These are phyloP conservation scores for Lasioglossum calceatum DNA, from an alignment of 2,888 invertebrate species.

Conservation along the genomic window DNA sequence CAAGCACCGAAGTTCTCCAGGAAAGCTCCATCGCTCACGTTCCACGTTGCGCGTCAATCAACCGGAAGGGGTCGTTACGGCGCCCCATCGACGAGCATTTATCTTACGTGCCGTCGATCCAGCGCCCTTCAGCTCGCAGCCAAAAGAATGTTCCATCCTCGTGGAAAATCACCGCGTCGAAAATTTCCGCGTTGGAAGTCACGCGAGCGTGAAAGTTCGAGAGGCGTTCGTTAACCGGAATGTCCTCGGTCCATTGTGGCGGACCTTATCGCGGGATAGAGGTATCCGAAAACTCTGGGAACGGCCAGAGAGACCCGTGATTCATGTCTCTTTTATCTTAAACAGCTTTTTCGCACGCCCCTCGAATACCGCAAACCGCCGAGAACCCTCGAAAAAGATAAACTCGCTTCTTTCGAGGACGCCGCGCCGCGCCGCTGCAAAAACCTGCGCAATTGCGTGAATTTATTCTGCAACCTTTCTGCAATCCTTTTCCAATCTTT, in stretches of 20 bases:
- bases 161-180: slow-evolving; percentile 30
- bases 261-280: slow-evolving; percentile 11
- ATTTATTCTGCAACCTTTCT: neutral
- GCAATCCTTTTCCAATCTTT: neutral
- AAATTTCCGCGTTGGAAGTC: slow-evolving; percentile 16
- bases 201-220: slow-evolving; percentile 28
- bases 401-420: neutral
- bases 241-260: slow-evolving; percentile 27
- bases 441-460: neutral
- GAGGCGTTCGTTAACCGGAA: slow-evolving; percentile 21
- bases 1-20: neutral
- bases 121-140: neutral
- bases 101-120: slow-evolving; percentile 23
- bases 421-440: neutral
- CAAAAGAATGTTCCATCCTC: neutral
- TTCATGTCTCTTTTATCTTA: slow-evolving; percentile 16
- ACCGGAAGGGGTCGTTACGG: slow-evolving; percentile 18
- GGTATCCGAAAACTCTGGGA: neutral
- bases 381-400: slow-evolving; percentile 11
- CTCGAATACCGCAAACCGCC: neutral
- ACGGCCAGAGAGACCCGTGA: neutral
- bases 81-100: slow-evolving; percentile 1
- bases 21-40: neutral
- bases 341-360: slow-evolving; percentile 1
- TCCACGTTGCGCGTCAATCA: slow-evolving; percentile 12